Evolutionary conservation across 1,140 invertebrate genomes (phyloP).

Genomic region (Drosophila nigromelanica): DNA sequence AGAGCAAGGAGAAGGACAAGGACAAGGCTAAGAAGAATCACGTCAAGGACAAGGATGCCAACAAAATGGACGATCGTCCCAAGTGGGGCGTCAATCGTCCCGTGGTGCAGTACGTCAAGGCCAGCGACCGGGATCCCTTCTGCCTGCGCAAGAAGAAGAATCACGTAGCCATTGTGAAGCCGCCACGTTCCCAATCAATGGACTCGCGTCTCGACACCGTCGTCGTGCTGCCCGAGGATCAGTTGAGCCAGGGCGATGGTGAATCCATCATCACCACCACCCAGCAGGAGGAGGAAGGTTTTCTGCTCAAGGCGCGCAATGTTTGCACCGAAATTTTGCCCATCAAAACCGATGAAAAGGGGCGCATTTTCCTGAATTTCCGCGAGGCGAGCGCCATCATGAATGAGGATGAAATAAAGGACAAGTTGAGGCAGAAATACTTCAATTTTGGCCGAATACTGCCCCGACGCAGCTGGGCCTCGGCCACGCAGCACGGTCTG

Average conservation of each 20-base stretch:
- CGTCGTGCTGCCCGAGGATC: constrained; percentile 50
- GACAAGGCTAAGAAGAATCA: constrained; percentile 62
- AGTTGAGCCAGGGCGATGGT: constrained; percentile 17
- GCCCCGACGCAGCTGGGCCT: constrained; percentile 77
- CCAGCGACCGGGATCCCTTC: constrained; percentile 89
- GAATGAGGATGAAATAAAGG: constrained; percentile 83
- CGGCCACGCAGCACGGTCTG: constrained; percentile 74
- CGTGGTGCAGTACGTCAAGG: constrained; percentile 88
- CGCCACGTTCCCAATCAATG: constrained; percentile 72
- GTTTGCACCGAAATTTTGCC: constrained; percentile 83
- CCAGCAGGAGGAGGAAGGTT: constrained; percentile 69
- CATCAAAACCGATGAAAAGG: constrained; percentile 82
- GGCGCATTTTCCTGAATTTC: constrained; percentile 80
- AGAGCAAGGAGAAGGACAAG: constrained; percentile 78
- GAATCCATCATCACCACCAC: constrained; percentile 25
- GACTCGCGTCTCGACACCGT: constrained; percentile 71
- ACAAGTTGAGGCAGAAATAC: constrained; percentile 78
- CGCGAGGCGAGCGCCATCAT: constrained; percentile 80
- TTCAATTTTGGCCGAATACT: constrained; percentile 79
- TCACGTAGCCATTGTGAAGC: constrained; percentile 53
- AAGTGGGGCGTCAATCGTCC: constrained; percentile 88
- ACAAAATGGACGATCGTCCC: constrained; percentile 85
- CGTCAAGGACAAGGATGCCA: constrained; percentile 65
- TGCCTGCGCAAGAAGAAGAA: constrained; percentile 83
- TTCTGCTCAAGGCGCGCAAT: constrained; percentile 77